Evolutionary conservation across 1,140 invertebrate genomes (phyloP).

Genomic region (Zaprionus ghesquierei): DNA sequence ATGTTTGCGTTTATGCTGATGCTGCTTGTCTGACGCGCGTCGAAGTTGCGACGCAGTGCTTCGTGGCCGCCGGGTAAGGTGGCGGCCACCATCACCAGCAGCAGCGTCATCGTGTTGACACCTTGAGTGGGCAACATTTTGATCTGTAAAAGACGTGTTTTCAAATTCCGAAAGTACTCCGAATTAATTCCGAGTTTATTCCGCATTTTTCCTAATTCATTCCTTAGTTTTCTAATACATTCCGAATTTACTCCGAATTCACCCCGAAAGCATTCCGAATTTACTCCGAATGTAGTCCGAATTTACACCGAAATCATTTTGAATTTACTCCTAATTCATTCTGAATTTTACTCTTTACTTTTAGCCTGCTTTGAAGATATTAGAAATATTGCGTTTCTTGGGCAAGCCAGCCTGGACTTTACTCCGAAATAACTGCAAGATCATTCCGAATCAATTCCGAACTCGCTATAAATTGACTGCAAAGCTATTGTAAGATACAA

Average conservation of each 20-base stretch:
- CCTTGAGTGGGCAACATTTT: neutral
- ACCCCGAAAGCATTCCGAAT: neutral
- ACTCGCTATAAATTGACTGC: too few relatives aligned
- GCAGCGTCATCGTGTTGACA: neutral
- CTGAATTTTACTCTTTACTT: too few relatives aligned
- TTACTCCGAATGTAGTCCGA: neutral
- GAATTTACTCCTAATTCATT: neutral
- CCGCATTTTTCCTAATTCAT: neutral
- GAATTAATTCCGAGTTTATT: neutral
- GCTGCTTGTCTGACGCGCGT: slow-evolving; percentile 55
- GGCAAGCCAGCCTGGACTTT: too few relatives aligned
- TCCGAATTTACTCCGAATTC: neutral
- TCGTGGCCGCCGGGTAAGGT: neutral
- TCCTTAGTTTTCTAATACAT: neutral
- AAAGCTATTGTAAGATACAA: too few relatives aligned
- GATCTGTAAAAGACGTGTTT: neutral
- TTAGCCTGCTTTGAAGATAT: too few relatives aligned
- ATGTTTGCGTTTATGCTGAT: slow-evolving; percentile 83
- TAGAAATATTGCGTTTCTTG: too few relatives aligned
- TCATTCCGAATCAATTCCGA: too few relatives aligned
- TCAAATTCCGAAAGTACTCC: neutral
- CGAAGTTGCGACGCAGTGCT: slow-evolving; percentile 54
- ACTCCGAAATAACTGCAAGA: too few relatives aligned
- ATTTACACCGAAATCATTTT: neutral
- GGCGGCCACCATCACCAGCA: slow-evolving; percentile 29